phyloP scores from a whole-genome alignment of 1,140 invertebrate genomes.

The Drosophila gunungcola region DNA sequence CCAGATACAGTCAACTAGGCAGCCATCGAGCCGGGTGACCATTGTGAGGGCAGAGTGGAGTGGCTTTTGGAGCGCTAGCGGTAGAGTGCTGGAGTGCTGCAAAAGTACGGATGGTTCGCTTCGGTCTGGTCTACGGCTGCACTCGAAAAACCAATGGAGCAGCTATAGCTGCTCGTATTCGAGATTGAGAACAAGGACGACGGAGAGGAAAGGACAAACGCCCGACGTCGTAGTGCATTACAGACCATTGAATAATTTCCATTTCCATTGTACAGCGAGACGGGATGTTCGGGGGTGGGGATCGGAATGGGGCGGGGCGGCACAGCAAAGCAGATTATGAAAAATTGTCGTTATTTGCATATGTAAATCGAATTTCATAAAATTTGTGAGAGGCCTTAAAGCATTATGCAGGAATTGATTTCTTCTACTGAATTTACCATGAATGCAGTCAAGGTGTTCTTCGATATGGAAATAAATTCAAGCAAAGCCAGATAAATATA shows the following conservation, averaged over 20 bases:
- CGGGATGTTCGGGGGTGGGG: slow-evolving; percentile 2
- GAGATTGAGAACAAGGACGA: slow-evolving; percentile 40
- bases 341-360: slow-evolving; percentile 84
- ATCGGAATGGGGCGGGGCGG: slow-evolving; percentile 10
- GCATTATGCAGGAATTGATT: slow-evolving; percentile 50
- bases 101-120: slow-evolving; percentile 19
- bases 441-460: slow-evolving; percentile 41
- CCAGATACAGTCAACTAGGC: slow-evolving; percentile 80
- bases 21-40: slow-evolving; percentile 74
- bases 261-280: slow-evolving; percentile 75
- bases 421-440: slow-evolving; percentile 34
- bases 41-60: slow-evolving; percentile 57
- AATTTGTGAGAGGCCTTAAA: slow-evolving; percentile 81
- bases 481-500: slow-evolving; percentile 8
- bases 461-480: slow-evolving; percentile 25
- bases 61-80: slow-evolving; percentile 2
- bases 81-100: neutral
- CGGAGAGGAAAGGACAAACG: slow-evolving; percentile 12
- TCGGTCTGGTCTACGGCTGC: slow-evolving; percentile 34
- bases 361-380: slow-evolving; percentile 85
- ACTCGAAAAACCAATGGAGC: slow-evolving; percentile 75
- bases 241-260: slow-evolving; percentile 84
- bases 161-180: slow-evolving; percentile 17
- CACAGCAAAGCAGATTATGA: slow-evolving; percentile 81
- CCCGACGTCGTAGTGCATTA: slow-evolving; percentile 71